These are phyloP conservation scores for Geotrupes spiniger DNA, from an alignment of 2,888 invertebrate species.

Conservation along the genomic window DNA sequence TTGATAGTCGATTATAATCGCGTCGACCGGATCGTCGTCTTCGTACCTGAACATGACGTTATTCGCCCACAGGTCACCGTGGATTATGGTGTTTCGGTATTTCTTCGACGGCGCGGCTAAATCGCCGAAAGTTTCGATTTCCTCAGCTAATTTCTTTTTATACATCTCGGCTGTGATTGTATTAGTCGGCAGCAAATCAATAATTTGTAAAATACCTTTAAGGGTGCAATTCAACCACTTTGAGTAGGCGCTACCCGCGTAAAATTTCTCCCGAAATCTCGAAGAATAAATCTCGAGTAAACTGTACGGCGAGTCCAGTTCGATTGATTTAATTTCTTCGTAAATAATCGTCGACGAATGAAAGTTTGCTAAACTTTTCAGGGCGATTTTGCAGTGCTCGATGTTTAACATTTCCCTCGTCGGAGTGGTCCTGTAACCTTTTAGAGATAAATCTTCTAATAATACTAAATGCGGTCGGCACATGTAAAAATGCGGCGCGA, in stretches of 20 bases:
- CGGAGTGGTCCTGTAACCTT: constrained; percentile 27
- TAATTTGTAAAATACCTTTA: constrained; percentile 31
- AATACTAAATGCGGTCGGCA: constrained; percentile 34
- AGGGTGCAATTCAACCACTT: constrained; percentile 30
- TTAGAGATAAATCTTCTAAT: constrained; percentile 35
- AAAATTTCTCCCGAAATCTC: constrained; percentile 32
- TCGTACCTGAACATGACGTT: constrained; percentile 39
- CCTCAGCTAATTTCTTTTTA: constrained; percentile 25
- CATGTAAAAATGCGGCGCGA: constrained; percentile 35
- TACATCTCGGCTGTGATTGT: constrained; percentile 26
- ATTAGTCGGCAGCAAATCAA: constrained; percentile 31
- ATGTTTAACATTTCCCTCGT: constrained; percentile 49
- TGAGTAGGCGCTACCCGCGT: constrained; percentile 22
- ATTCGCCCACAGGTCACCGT: constrained; percentile 42
- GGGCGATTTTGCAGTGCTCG: constrained; percentile 51
- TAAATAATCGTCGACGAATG: constrained; percentile 54
- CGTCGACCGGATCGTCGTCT: constrained; percentile 24
- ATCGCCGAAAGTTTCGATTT: neutral
- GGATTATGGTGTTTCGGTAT: constrained; percentile 32
- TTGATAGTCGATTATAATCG: constrained; percentile 42
- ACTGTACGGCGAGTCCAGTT: constrained; percentile 28
- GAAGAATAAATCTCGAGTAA: constrained; percentile 29
- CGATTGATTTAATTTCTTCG: constrained; percentile 45
- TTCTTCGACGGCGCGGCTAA: constrained; percentile 10
- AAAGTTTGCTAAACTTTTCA: constrained; percentile 53